A percentile compares a stretch with the other conserved stretches of the same genome.
These are phyloP conservation scores for Numenius arquata DNA, from an alignment of 2,113 vertebrate genomes.

Conservation along the genomic window DNA sequence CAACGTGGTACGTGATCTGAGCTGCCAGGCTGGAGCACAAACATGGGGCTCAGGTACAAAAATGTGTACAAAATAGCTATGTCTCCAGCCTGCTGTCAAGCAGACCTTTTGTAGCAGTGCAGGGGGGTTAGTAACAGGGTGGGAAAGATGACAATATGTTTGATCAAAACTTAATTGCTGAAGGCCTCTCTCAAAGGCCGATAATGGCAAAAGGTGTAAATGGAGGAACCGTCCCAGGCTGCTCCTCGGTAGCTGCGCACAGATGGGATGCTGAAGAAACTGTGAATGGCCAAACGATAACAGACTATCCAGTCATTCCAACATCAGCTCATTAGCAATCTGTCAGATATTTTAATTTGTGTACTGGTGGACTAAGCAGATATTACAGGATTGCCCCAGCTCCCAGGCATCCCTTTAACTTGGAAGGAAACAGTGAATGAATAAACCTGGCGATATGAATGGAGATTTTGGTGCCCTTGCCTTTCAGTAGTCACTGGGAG, in stretches of 20 bases:
- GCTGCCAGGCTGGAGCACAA: slow-evolving; percentile 25
- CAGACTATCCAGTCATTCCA: slow-evolving; percentile 78
- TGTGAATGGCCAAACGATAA: slow-evolving; percentile 85
- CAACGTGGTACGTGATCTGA: not conserved
- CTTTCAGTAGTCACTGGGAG: not conserved
- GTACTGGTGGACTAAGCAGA: slow-evolving; percentile 69
- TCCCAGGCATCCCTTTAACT: slow-evolving; percentile 35
- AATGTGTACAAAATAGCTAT: slow-evolving; percentile 46
- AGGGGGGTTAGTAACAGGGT: slow-evolving; percentile 69
- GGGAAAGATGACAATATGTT: slow-evolving; percentile 78
- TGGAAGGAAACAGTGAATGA: slow-evolving; percentile 19
- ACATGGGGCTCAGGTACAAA: slow-evolving; percentile 22
- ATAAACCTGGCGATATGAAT: not conserved
- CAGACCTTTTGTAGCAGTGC: slow-evolving; percentile 57
- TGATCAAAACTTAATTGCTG: slow-evolving; percentile 87
- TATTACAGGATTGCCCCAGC: slow-evolving; percentile 31
- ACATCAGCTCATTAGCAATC: slow-evolving; percentile 87
- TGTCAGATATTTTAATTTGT: slow-evolving; percentile 82
- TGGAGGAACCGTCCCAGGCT: slow-evolving; percentile 69
- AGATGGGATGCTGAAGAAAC: slow-evolving; percentile 83
- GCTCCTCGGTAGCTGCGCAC: slow-evolving; percentile 30
- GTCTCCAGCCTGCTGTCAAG: slow-evolving; percentile 49
- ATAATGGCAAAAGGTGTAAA: slow-evolving; percentile 77
- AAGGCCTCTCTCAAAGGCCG: slow-evolving; percentile 74
- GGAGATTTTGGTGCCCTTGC: not conserved